A percentile compares a stretch with the other conserved stretches of the same genome.
These are phyloP conservation scores for Zygaena filipendulae DNA, from an alignment of 2,888 invertebrate genomes.

Conservation along the genomic window DNA sequence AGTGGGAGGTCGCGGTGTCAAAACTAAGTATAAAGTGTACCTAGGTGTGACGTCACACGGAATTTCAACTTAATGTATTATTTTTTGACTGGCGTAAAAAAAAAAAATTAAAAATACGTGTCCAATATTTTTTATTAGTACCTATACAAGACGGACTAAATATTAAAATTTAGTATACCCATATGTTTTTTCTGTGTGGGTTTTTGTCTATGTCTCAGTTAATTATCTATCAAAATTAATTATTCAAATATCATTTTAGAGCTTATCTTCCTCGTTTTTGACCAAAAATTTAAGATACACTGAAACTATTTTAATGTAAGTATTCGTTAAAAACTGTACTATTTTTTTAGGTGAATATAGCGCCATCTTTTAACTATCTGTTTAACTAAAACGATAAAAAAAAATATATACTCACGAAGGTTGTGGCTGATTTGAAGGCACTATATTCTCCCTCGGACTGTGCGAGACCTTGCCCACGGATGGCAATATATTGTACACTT, in stretches of 20 bases:
- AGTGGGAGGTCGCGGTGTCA: no score
- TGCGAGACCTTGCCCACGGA: constrained; percentile 52
- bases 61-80: no score
- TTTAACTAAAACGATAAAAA: constrained; percentile 3
- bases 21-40: no score
- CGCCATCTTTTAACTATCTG: not conserved
- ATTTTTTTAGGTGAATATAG: not conserved
- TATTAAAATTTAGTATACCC: no score
- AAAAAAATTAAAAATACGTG: no score
- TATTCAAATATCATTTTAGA: not conserved
- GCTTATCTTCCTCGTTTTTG: not conserved
- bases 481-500: constrained; percentile 50
- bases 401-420: constrained; percentile 33
- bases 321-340: not conserved
- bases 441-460: constrained; percentile 42
- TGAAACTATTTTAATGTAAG: not conserved
- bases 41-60: no score
- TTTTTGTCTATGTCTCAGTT: no score
- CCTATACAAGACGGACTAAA: no score
- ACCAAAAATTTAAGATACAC: not conserved
- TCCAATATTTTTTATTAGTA: no score
- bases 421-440: constrained; percentile 41
- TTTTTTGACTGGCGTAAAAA: no score
- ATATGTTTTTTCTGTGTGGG: no score
- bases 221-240: not conserved